Base-by-base conservation (phyloP, 1,140 invertebrate genomes). In the Psix sp. region DNA sequence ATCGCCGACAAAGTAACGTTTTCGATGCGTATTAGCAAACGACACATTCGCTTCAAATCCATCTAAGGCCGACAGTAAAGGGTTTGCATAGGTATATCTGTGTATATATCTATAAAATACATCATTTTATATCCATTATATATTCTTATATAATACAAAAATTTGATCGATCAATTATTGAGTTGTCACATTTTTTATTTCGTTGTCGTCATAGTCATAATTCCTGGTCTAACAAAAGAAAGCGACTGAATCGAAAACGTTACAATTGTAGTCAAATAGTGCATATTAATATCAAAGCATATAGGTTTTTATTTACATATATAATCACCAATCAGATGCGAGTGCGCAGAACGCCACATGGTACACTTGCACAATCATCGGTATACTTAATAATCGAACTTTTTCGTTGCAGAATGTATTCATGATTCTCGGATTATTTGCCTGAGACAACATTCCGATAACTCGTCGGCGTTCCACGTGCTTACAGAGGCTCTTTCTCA, bases 241-340 rank as follows among this genome's bases (percentile, higher is more conserved):
- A n/a, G 1, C 0, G 16, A 29, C 20, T 36, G 6, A 17, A 65
- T 73, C 68, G 68, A 73, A 73, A 73, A 73, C 68, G 68, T 59
- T 72, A 65, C 68, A 43, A 52, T 62, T 73, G 4, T 24, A 5
- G 7, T 73, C 70, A 66, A 73, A 56, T 56, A 73, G 70, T 73
- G 70, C 70, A 66, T 54, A 66, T 66, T 66, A 73, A 73, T 73
- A 73, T 56, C 62, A 66, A 73, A 73, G 60, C 70, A 66, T 59
- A 60, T 60, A 66, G 62, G 56, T 42, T 66, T 66, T 73, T 73
- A 62, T 73, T 60, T 74, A 62, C 68, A 73, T 16, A 62, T 73
- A 73, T 52, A 63, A 72, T 72, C 67, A 56, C 57, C 67, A 71
- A 62, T 71, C 51, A 35, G 36, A 35, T 29, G 16, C 51, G 24